Conservation (phyloP, 2,113 vertebrate genomes). For the Pomatostomus ruficeps region DNA sequence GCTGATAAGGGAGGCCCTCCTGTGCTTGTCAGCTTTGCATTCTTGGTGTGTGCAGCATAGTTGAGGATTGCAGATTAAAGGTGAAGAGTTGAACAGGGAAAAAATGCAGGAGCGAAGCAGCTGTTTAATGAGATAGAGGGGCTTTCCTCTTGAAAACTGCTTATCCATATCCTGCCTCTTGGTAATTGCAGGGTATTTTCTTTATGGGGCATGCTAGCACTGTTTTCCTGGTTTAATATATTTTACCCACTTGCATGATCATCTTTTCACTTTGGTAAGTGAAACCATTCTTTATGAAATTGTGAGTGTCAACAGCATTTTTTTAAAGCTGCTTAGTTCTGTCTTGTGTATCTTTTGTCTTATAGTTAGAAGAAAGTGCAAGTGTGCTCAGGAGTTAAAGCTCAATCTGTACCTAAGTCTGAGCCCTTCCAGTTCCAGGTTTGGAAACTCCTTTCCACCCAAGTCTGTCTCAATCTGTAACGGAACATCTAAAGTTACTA, state of each 20-base stretch:
- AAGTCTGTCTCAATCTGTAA: not conserved
- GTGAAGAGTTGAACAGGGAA: constrained; percentile 56
- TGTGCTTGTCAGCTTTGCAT: constrained; percentile 34
- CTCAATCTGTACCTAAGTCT: not conserved
- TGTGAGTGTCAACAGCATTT: not conserved
- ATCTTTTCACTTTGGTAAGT: not conserved
- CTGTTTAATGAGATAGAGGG: constrained; percentile 41
- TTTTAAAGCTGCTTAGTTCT: not conserved
- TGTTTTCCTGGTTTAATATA: not conserved
- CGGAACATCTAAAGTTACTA: not conserved
- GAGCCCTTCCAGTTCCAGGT: not conserved
- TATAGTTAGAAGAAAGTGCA: not conserved
- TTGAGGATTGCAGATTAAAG: constrained; percentile 44
- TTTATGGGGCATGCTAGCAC: not conserved
- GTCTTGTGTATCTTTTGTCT: not conserved
- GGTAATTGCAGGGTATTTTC: constrained; percentile 1
- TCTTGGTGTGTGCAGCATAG: constrained; percentile 41
- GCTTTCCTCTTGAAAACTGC: constrained; percentile 42
- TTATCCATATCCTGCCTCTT: constrained; percentile 28
- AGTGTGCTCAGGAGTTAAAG: not conserved
- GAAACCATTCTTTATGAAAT: not conserved
- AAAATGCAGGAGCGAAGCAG: constrained; percentile 15
- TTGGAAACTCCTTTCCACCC: not conserved
- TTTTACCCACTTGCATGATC: constrained; percentile 3
- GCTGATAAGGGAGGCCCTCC: constrained; percentile 49